A percentile compares a stretch with the other conserved stretches of the same genome.
phyloP scores from a whole-genome alignment of 2,888 invertebrate genomes.

The Cryptus viduatorius region DNA sequence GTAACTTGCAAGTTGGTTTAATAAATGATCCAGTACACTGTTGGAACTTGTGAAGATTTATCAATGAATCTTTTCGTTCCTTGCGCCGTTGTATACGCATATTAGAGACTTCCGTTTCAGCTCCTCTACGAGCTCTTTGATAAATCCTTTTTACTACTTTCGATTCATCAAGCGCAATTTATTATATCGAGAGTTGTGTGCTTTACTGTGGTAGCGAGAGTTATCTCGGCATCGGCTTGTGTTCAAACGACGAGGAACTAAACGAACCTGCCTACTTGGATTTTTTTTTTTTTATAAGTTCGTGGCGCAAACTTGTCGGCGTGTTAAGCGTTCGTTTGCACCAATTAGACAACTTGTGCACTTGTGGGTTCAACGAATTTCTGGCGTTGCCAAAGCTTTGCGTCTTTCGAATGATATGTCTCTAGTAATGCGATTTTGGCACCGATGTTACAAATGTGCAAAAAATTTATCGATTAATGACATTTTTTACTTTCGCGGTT shows the following conservation, averaged over 20 bases:
- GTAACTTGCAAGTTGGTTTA: neutral
- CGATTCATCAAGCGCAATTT: conserved; percentile 28
- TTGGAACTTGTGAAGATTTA: neutral
- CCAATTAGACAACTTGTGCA: conserved; percentile 22
- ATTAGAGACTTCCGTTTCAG: conserved; percentile 1
- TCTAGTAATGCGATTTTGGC: no score
- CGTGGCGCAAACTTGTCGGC: conserved; percentile 29
- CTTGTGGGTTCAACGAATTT: neutral
- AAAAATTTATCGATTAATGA: no score
- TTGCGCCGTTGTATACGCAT: conserved; percentile 3
- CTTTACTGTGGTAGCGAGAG: neutral
- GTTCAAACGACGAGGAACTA: neutral
- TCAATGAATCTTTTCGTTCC: conserved; percentile 7
- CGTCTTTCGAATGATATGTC: no score
- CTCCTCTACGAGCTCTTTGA: conserved; percentile 33
- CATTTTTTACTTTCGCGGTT: no score
- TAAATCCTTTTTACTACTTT: conserved; percentile 24
- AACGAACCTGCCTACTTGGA: neutral
- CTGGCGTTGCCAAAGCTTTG: no score
- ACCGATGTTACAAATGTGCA: no score
- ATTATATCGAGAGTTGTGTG: conserved; percentile 12
- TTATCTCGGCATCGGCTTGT: conserved; percentile 7
- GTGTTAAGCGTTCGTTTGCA: conserved; percentile 49
- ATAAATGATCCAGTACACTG: conserved; percentile 3
- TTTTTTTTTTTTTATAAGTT: neutral